These are phyloP conservation scores for Phocoena phocoena DNA, from an alignment of 2,113 vertebrate genomes.

Conservation along the genomic window DNA sequence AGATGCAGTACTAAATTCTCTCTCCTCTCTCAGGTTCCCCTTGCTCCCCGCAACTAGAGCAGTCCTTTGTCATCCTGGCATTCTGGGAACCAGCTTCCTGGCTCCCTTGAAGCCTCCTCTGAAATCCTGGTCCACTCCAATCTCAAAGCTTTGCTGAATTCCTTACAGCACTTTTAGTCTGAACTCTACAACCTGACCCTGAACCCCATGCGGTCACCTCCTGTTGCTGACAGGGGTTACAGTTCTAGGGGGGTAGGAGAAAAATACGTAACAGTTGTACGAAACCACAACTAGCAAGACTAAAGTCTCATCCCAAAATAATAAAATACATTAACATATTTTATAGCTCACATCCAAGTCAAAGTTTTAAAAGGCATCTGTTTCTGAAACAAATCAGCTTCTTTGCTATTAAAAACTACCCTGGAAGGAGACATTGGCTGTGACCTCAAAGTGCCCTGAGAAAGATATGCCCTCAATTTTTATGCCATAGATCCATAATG, in stretches of 20 bases:
- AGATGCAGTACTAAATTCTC: fast-evolving
- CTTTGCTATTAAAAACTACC: not conserved
- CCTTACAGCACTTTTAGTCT: not conserved
- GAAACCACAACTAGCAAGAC: not conserved
- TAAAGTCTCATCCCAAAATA: not conserved
- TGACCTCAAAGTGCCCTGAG: not conserved
- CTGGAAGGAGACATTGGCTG: not conserved
- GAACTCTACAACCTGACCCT: not conserved
- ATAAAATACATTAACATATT: not conserved
- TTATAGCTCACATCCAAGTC: not conserved
- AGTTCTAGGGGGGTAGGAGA: not conserved
- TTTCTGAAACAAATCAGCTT: not conserved
- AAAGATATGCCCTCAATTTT: not conserved
- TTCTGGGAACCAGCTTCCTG: not conserved
- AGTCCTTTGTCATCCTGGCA: not conserved
- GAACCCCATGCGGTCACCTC: not conserved
- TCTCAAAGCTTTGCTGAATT: not conserved
- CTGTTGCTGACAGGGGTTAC: not conserved
- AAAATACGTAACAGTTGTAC: not conserved
- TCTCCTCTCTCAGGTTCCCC: not conserved
- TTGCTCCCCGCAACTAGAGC: fast-evolving
- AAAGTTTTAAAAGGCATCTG: not conserved
- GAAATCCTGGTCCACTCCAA: too few relatives aligned
- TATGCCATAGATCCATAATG: too few relatives aligned
- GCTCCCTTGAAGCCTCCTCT: not conserved